Base-by-base conservation (phyloP, 2,888 invertebrate species). In the Pammene fasciana region DNA sequence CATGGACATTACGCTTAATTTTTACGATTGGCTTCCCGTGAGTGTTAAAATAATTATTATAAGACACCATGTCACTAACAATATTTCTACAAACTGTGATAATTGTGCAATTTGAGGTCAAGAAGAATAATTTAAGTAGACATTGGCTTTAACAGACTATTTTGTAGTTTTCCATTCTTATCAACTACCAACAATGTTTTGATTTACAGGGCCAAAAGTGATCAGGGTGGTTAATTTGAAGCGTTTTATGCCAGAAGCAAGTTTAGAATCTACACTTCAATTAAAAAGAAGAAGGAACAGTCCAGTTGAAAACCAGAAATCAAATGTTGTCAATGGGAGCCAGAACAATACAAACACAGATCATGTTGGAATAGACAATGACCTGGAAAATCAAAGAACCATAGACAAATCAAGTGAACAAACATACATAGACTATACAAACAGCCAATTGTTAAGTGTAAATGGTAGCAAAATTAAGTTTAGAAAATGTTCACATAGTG, bases 141-240 rank as follows among this genome's bases (percentile, higher is more conserved):
- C 4, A 26, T 26, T 26, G 26, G 26, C 26, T 26, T 26, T 26
- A n/a, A 26, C 26, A 26, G 26, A 4, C 26, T 4, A 26, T 26
- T 26, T 26, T 26, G n/a, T n/a, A n/a, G n/a, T n/a, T n/a, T n/a
- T n/a, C 0, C 6, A 38, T 55, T 16, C 4, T 48, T 9, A 14
- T 48, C 13, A 43, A 43, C 9, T 9, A 43, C n/a, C 14, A 46
- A 46, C 46, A 46, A 5, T n/a, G 2, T 5, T 46, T 46, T n/a
- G 13, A n/a, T 46, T 70, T 70, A 1, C 68, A 70, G 68, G 26
- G 11, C 52, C 36, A 7, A 65, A 65, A 52, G 14, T 65, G 9
- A 52, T 70, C 8, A 70, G 54, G 26, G 68, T 70, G 6, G 68
- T 70, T 6, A 52, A 60, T 18, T 65, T 70, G 10, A 70, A 70